Base-by-base conservation (phyloP, 2,113 vertebrate species). In the Sterrhoptilus dennistouni region DNA sequence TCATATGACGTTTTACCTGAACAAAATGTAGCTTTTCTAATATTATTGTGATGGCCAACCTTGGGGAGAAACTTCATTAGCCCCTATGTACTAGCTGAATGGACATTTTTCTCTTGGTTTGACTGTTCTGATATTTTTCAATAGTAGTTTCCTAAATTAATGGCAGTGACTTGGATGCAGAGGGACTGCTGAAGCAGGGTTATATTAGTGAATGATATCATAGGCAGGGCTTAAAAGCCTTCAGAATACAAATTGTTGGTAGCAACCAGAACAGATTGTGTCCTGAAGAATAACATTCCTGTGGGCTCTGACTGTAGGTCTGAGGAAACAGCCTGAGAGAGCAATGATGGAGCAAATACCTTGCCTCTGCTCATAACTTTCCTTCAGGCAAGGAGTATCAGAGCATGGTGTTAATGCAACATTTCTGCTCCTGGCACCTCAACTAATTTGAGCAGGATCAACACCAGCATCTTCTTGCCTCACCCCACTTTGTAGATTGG, bases 61-160 rank as follows among this genome's bases (percentile, higher is more conserved):
- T 88, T 93, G 82, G 54, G 36, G 54, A 90, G 66, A 83, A 88
- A 86, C 63, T 86, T 93, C 82, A 76, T 95, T 89, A 76, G 59
- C 54, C 33, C 71, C 38, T 21, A 0, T 18, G 36, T 35, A 77
- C 42, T 74, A 59, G 65, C 25, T 69, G 59, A 69, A 66, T 18
- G 42, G 71, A 83, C 54, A 80, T 93, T 94, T 95, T 94, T 94
- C 91, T 91, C 61, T 50, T 50, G 69, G 28, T 63, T 61, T 95
- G 87, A 87, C 78, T 69, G 78, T 33, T 75, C 49, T 91, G 83
- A 64, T 91, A 69, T 82, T 92, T 95, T 94, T 80, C 81, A 75
- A n/a, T 22, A 53, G 84, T 29, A 61, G 69, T 87, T 93, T 87
- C 60, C 61, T 60, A 89, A 85, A 95, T 87, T 91, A 93, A 95